Evolutionary conservation across 1,140 invertebrate species (phyloP), one percentile per base, ranked within the genome.

Genomic region (Aphelinus atriplicis): DNA sequence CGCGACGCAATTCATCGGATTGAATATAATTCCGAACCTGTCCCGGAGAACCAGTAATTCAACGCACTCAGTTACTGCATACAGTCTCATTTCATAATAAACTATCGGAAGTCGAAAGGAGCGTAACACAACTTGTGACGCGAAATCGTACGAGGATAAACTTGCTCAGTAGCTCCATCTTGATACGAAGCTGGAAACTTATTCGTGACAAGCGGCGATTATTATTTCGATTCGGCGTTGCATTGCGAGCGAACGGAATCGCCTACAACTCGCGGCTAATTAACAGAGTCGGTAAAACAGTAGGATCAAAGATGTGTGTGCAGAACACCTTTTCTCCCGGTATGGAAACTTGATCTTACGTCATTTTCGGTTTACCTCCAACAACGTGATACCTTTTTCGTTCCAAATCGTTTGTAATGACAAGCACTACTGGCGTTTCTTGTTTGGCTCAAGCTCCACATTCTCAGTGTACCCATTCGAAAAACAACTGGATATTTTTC

Each of bases 231-330:
- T 4, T 3, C 47, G 47, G 47, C 48, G 26, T 73, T 57, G 7
- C 62, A 58, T 7, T 50, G 26, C 55, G 53, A 10, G 26, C n/a
- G 26, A 7, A 42, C 7, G 4, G 1, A 42, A 55, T 55, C 9
- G 51, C 42, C 0, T 55, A 45, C 60, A 3, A 47, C 53, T n/a
- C 10, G 45, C 45, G 26, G 26, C 26, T 26, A 79, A 80, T 81
- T 76, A 80, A 62, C 9, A 10, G 53, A 5, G 71, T 55, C 67
- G 66, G 53, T 77, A 71, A 70, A 67, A 56, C 10, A 72, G 47
- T 45, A 6, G 10, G 51, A 74, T 62, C 42, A 62, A 10, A 71
- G 56, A 65, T 70, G 72, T 53, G 3, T 46, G 46, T 3, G 57
- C 57, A 47, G 48, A 70, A 61, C 68, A 7, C 57, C 47, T 61